Evolutionary conservation across 2,888 invertebrate genomes (phyloP), one percentile per base, ranked within the genome.

Genomic region (Caenorhabditis virilis): DNA sequence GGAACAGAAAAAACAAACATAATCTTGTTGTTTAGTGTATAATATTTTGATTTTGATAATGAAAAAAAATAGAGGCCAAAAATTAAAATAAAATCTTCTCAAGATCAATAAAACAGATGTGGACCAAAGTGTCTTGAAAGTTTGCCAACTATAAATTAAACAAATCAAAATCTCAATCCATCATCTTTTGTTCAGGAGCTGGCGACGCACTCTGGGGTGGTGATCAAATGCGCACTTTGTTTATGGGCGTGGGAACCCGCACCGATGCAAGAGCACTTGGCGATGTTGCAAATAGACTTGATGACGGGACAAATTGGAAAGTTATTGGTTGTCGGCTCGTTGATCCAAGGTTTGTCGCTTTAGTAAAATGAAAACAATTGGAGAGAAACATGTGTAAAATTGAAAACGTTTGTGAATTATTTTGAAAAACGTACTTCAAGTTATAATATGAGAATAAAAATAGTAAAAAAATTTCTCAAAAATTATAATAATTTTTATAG

Each of bases 131-230:
- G n/a, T n/a, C n/a, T n/a, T n/a, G n/a, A 36, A 36, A 30, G 13
- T 13, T 30, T 30, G 7, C n/a, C n/a, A 7, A 36, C 7, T 13
- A 36, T 11, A 36, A 36, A n/a, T 36, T 36, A 6, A 30, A 30
- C 30, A 30, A 30, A 30, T 9, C 30, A 30, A 30, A 30, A 30
- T 30, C n/a, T n/a, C n/a, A n/a, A n/a, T n/a, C n/a, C n/a, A n/a
- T n/a, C n/a, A n/a, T n/a, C n/a, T n/a, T n/a, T n/a, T n/a, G n/a
- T 67, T 64, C 48, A 79, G 78, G 80, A 27, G 77, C 80, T 30
- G 80, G 80, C n/a, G 80, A 80, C 57, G 80, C 80, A 33, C 68
- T 80, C 9, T 80, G 80, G 80, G 76, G 74, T 27, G 78, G 78
- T 13, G 61, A 74, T 50, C 68, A 70, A 54, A 51, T 58, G 39